Percentiles rank a stretch among this genome's conserved stretches.
These are phyloP conservation scores for Scelioninae gen. 1 DNA, from an alignment of 2,888 invertebrate species.

Conservation along the genomic window DNA sequence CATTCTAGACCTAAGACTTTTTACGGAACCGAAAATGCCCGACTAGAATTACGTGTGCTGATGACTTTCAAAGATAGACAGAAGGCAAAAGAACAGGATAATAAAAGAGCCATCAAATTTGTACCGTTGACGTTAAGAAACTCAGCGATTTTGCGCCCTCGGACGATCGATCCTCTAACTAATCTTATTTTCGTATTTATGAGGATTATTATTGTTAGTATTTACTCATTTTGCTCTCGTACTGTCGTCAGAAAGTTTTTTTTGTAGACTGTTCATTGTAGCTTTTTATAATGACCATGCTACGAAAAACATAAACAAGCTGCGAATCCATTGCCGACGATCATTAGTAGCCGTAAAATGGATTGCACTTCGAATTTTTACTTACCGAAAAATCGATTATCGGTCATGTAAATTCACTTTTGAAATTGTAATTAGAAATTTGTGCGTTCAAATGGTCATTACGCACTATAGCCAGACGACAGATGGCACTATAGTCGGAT, in stretches of 20 bases:
- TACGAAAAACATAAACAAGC: background rate
- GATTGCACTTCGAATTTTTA: too few relatives aligned
- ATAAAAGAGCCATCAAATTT: conserved; percentile 23
- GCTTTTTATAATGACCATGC: background rate
- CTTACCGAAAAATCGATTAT: too few relatives aligned
- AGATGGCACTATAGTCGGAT: conserved; percentile 1
- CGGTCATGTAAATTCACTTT: too few relatives aligned
- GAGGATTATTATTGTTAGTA: background rate
- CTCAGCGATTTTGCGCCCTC: conserved; percentile 41
- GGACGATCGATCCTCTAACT: conserved; percentile 41
- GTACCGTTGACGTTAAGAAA: conserved; percentile 41
- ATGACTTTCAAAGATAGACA: conserved; percentile 29
- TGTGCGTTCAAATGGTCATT: too few relatives aligned
- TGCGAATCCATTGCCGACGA: background rate
- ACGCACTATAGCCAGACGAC: background rate
- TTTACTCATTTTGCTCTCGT: background rate
- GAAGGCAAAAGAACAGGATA: background rate
- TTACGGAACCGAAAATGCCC: conserved; percentile 79
- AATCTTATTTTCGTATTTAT: conserved; percentile 7
- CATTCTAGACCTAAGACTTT: conserved; percentile 82
- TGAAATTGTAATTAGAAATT: too few relatives aligned
- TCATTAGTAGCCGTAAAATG: too few relatives aligned
- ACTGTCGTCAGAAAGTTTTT: background rate
- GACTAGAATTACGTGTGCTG: conserved; percentile 74
- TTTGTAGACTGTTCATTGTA: conserved; percentile 5